Evolutionary conservation across 2,113 vertebrate species (phyloP), one percentile per base, ranked within the genome.

Genomic region (Polyodon spathula): DNA sequence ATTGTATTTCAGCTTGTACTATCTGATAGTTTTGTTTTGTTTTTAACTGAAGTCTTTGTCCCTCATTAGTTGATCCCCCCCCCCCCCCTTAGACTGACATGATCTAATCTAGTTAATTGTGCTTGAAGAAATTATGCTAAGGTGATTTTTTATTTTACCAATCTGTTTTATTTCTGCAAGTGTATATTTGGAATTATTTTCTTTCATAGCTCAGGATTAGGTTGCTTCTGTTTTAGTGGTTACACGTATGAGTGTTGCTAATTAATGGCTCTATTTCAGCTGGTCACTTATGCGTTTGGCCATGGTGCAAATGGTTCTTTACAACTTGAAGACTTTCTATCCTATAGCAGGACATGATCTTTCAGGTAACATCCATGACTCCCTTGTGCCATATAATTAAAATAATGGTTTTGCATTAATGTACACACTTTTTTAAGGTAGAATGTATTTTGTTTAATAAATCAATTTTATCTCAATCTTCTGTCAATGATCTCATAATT

Each of bases 211-310:
- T 8, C 37, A 52, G 37, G 11, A 14, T 27, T 48, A 15, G 5
- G 10, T 50, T 38, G 2, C 27, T 4, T 14, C 4, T 39, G 4
- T 14, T 39, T 4, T 39, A 38, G 38, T 39, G 54, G 46, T 61
- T 4, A 16, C 39, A 53, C 12, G 11, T 8, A 12, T 50, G 46
- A 50, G n/a, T 12, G 16, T 52, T 38, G 6, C 16, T 40, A 1
- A 50, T 5, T n/a, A 17, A 27, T 64, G 6, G 48, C 58, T 76
- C 74, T 73, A 27, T 60, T 51, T 65, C 80, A 99, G 96, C 81
- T 99, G 96, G 96, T 97, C 91, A 76, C 85, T 99, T 77, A 99
- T 99, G 94, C 89, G 95, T 56, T 75, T 97, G 78, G 83, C 94
- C 48, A 94, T 97, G 94, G 94, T 99, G 71, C 95, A 98, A 61